Base-by-base conservation (phyloP, 2,888 invertebrate species). In the Pollenia amentaria region DNA sequence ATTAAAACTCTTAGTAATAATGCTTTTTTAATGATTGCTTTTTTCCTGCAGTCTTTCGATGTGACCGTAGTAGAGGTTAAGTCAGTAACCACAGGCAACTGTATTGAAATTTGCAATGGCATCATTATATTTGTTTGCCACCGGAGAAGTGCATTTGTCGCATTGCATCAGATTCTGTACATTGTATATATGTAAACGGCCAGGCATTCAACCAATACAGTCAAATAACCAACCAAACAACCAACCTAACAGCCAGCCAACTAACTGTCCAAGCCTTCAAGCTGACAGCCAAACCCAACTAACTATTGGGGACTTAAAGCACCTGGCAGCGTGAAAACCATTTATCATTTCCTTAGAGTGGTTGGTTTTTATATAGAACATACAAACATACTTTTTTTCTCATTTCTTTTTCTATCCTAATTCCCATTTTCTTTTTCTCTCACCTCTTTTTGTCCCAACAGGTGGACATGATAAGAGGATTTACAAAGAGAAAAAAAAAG, bases 271-370 rank as follows among this genome's bases (percentile, higher is more conserved):
- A 65, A 44, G 21, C 42, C 55, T 77, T 69, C 62, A 53, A 73
- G 67, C 80, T 78, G 84, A 76, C 84, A 87, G 77, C 65, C 84
- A 84, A 84, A 81, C 73, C 87, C 76, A 84, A 87, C 84, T 78
- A 84, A 87, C 84, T 87, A 81, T 69, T 67, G 80, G 53, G 67
- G 80, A 87, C 80, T 87, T 84, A 73, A 87, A 84, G 77, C 85
- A 87, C 88, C 88, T 88, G 87, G 76, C 87, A 83, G 85, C 86
- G 67, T 78, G 82, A 77, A 87, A 76, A 72, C 82, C 87, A 87
- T 88, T 88, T 88, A 88, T 88, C 88, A 88, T 87, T 84, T 87
- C 84, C 87, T 84, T 84, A 72, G 81, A 72, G 29, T 73, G 80
- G 80, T 73, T 81, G 77, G 53, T 73, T 60, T 81, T 11, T 75